Evolutionary conservation across 1,140 invertebrate species (phyloP), one percentile per base, ranked within the genome.

Genomic region (Spodoptera litura): DNA sequence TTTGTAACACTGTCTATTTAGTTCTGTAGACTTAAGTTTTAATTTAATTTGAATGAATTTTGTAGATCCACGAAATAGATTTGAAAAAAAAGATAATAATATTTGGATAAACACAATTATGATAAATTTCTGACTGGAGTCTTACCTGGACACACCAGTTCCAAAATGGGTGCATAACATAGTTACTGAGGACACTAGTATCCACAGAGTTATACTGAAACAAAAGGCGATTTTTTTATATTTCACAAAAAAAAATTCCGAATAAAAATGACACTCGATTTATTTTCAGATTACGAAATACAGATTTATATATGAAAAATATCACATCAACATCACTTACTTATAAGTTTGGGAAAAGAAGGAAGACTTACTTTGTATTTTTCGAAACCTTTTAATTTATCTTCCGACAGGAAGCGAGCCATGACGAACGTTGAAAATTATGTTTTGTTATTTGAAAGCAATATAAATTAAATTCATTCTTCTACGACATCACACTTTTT

Each of bases 161-260:
- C 99, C 99, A 99, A 95, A 99, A 99, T 35, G 99, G 99, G 92
- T 99, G 99, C 98, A 99, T 99, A 86, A 99, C 96, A 96, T 99
- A 99, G 73, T 97, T 97, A 90, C 98, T 99, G 11, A 99, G 95
- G 61, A 98, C 97, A 93, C 98, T 99, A 8, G 98, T 99, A 93
- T 99, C 99, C 86, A 98, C 95, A 59, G 97, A 98, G 93, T 96
- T 99, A 90, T 99, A 99, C 98, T 99, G 96, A 89, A 97, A 97
- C 87, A 81, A 89, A 91, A 64, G 38, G 9, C 38, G 38, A 20
- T 20, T 20, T 70, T n/a, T 70, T 44, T 44, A 44, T 44, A 44
- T 44, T 44, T 9, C 9, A 9, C 38, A 8, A 6, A 44, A 44
- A 44, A 0, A 0, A 6, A 44, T 5, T 44, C 38, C 9, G 5